phyloP scores from a whole-genome alignment of 2,888 invertebrate species.

The Mesorhabditis spiculigera region DNA sequence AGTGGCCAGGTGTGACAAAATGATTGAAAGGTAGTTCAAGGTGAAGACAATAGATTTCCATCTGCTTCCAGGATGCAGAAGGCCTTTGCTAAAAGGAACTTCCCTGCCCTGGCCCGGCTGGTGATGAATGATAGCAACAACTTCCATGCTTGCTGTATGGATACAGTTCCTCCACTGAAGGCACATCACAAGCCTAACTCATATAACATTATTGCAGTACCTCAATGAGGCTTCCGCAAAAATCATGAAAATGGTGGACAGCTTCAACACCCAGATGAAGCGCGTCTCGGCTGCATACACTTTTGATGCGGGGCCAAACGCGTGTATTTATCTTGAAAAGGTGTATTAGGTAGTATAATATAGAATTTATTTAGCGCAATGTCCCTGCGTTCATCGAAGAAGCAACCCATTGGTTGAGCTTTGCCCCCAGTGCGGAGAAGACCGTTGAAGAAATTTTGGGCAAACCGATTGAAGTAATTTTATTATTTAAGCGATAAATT shows the following conservation, averaged over 20 bases:
- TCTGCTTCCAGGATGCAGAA: slow-evolving; percentile 23
- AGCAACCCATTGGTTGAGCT: neutral
- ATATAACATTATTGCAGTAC: slow-evolving; percentile 66
- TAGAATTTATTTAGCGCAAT: too few relatives aligned
- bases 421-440: neutral
- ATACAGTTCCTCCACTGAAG: slow-evolving; percentile 83
- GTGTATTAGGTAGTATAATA: slow-evolving; percentile 6
- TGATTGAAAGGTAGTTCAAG: neutral
- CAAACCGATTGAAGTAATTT: neutral
- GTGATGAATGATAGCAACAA: slow-evolving; percentile 95
- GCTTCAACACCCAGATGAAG: slow-evolving; percentile 68
- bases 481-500: too few relatives aligned
- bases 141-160: slow-evolving; percentile 87
- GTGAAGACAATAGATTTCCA: neutral
- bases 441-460: slow-evolving; percentile 1
- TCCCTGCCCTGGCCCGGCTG: slow-evolving; percentile 79
- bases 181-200: slow-evolving; percentile 11
- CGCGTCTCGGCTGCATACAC: slow-evolving; percentile 80
- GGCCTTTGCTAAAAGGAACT: slow-evolving; percentile 73
- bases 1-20: slow-evolving; percentile 62
- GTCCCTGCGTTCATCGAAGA: too few relatives aligned
- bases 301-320: slow-evolving; percentile 75
- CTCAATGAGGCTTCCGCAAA: slow-evolving; percentile 82
- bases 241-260: slow-evolving; percentile 77
- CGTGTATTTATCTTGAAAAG: slow-evolving; percentile 31